Percentiles rank a stretch among this genome's conserved stretches.
These are phyloP conservation scores for Anadara kagoshimensis DNA, from an alignment of 1,140 invertebrate species.

Conservation along the genomic window DNA sequence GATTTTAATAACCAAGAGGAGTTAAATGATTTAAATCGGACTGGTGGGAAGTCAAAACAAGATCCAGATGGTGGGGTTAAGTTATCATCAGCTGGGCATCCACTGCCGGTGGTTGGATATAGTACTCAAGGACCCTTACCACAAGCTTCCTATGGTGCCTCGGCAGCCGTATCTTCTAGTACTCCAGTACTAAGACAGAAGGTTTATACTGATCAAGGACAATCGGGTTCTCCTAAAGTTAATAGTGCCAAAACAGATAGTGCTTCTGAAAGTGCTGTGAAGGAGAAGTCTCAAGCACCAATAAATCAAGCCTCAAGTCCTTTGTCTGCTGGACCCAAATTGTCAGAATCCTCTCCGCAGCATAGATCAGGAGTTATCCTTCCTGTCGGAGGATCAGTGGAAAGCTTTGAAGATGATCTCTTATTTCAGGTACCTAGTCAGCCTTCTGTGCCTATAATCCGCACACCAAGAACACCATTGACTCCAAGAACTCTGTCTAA, in stretches of 20 bases:
- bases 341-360: slow-evolving; percentile 26
- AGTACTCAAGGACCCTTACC: slow-evolving; percentile 9
- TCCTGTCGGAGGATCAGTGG: slow-evolving; percentile 20
- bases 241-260: background rate
- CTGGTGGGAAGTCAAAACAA: slow-evolving; percentile 35
- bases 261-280: background rate
- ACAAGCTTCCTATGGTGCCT: background rate
- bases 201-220: slow-evolving; percentile 37
- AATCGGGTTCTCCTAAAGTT: background rate
- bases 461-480: slow-evolving; percentile 29
- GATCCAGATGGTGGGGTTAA: slow-evolving; percentile 23
- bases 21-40: slow-evolving; percentile 68
- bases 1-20: slow-evolving; percentile 68
- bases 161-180: slow-evolving; percentile 19
- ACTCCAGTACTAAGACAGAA: slow-evolving; percentile 46
- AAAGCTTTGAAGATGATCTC: slow-evolving; percentile 64
- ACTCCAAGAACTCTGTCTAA: slow-evolving; percentile 24
- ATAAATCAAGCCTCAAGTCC: background rate
- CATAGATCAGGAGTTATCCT: background rate
- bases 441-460: slow-evolving; percentile 17
- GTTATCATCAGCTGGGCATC: slow-evolving; percentile 34
- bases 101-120: slow-evolving; percentile 29
- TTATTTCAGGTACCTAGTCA: slow-evolving; percentile 48
- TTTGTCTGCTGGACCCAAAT: slow-evolving; percentile 3
- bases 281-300: slow-evolving; percentile 5